Evolutionary conservation across 2,888 invertebrate species (phyloP), one percentile per base, ranked within the genome.

Genomic region (Pherbina coryleti): DNA sequence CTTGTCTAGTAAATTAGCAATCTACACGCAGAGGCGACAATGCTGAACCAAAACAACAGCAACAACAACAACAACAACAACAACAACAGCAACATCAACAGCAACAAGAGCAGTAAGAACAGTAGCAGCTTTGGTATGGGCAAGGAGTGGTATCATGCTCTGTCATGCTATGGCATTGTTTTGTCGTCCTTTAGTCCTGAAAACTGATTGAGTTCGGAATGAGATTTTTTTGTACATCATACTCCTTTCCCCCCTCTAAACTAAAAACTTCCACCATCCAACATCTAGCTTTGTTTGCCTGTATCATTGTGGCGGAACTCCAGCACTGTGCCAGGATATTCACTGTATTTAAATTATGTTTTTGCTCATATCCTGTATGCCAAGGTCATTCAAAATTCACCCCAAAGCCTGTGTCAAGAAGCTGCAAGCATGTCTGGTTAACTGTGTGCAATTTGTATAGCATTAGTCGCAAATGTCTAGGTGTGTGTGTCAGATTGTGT

Each of bases 321-420:
- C 22, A 19, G 28, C 64, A 22, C 44, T 69, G 57, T 84, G 83
- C 81, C 81, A 81, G 83, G 83, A 83, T 81, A 85, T 82, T n/a
- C n/a, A 74, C 78, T 84, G 83, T 82, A 82, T 85, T 87, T 83
- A 85, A 87, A 84, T 86, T 84, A 86, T 86, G 85, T 84, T 86
- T 83, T 85, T 86, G 86, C 83, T 79, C 75, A 70, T 44, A 79
- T 80, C 84, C 85, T 86, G 69, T 81, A 84, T 88, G 87, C 89
- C 89, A 89, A 89, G 90, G 89, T 89, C 90, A 89, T 89, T 88
- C 86, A 85, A 88, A 89, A 89, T 89, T 88, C 90, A 89, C 85
- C 88, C 85, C 85, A 84, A 44, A 85, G 84, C 74, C 49, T 66
- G 66, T 49, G 60, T 11, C 14, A 60, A 60, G 28, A 44, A 44